Base-by-base conservation (phyloP, 2,797 vertebrate genomes). In the Parotocinclus haroldoi region DNA sequence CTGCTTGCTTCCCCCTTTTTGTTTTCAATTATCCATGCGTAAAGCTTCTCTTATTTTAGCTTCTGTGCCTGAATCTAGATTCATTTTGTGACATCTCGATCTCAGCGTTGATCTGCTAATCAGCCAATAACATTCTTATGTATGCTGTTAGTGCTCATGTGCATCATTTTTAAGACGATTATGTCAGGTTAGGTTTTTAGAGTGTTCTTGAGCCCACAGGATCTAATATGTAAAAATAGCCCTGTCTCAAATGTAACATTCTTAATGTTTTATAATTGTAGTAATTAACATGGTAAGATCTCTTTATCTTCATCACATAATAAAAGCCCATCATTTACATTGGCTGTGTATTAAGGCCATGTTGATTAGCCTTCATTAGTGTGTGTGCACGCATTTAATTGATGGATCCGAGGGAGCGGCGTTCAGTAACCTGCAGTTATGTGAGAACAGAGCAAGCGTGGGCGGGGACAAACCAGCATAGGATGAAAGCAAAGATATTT, bases 401-500 rank as follows among this genome's bases (percentile, higher is more conserved):
- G 44, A 18, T 13, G 57, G 60, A 69, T 63, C 17, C 40, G 61
- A 44, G 59, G 0, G 17, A 60, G 13, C 18, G 17, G 57, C 38
- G 52, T 17, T 45, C 27, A n/a, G 13, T 62, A 51, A 70, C 57
- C 68, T 66, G 58, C 8, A 46, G 18, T 53, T 45, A 40, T 61
- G 50, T 17, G 39, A 57, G 54, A 38, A 17, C 39, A 6, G 36
- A 58, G 17, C 40, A 51, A n/a, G 10, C 54, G 39, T 66, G 27
- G 39, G 17, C 27, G n/a, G 36, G 66, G 50, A 10, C 12, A n/a
- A 67, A 11, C 17, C 65, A 17, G 49, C 36, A 60, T 69, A 44
- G 42, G 56, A 71, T 49, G 63, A 66, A 68, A 58, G 55, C n/a
- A 44, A 39, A 45, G 62, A 63, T 76, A 74, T 78, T 80, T 74